Percentiles rank a stretch among this genome's conserved stretches.
phyloP scores from a whole-genome alignment of 2,797 vertebrate genomes.

The Tiaroga cobitis region DNA sequence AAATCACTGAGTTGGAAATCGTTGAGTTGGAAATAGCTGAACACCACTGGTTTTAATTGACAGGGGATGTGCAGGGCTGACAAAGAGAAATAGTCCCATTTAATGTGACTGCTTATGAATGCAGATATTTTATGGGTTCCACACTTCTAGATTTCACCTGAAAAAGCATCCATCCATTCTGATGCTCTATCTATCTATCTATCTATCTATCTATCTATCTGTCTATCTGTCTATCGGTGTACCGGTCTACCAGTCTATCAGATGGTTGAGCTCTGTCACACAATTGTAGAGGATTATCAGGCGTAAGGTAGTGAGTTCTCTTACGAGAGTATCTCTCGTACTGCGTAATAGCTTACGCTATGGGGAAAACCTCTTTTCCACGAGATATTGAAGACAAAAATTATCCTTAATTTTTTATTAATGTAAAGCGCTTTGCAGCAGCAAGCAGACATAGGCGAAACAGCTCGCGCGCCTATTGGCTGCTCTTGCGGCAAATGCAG shows the following conservation, averaged over 20 bases:
- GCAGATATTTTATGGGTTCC: not conserved
- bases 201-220: no score
- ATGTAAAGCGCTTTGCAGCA: no score
- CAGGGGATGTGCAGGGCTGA: slow-evolving; percentile 4
- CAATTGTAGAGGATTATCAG: slow-evolving; percentile 59
- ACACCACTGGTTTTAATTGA: slow-evolving; percentile 24
- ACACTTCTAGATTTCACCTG: not conserved
- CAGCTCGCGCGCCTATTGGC: no score
- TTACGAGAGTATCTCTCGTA: no score
- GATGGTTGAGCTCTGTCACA: slow-evolving; percentile 46
- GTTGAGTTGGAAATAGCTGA: slow-evolving; percentile 25
- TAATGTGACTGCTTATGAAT: slow-evolving; percentile 25
- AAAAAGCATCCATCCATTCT: not conserved
- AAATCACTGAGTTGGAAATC: slow-evolving; percentile 40
- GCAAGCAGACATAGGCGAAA: no score
- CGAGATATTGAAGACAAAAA: no score
- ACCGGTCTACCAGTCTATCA: not conserved
- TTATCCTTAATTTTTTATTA: no score
- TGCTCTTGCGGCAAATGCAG: no score
- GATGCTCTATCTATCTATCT: not conserved
- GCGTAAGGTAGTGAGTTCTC: slow-evolving; percentile 51
- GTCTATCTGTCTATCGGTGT: no score
- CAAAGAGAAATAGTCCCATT: not conserved
- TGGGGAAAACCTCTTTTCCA: no score
- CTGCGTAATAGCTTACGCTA: no score